Evolutionary conservation across 2,888 invertebrate species (phyloP), one percentile per base, ranked within the genome.

Genomic region (Lasioglossum leucozonium): DNA sequence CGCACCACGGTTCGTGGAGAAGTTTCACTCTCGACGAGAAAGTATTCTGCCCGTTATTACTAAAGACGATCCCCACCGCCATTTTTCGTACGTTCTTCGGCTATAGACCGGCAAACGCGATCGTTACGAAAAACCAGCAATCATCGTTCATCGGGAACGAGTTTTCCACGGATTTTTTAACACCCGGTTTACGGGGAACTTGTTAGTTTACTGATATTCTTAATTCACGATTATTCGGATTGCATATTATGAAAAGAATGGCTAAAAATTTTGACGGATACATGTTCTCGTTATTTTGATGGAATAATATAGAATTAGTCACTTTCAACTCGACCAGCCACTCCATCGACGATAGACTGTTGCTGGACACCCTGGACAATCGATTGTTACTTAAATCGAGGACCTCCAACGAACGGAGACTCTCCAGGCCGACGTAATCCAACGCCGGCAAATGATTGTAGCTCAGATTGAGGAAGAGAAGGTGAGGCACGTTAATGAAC

Each of bases 311-410:
- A 22, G 22, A 51, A 51, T n/a, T 51, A 51, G 22, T 51, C 8
- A 96, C 96, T 96, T 97, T 97, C 8, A 98, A 95, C 94, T 98
- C 98, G 0, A 98, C 98, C 78, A 98, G 95, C 97, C 98, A 98
- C 93, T 98, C 98, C 96, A 98, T 97, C 78, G 97, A 96, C 85
- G 97, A 96, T 89, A 98, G 96, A 87, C 96, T 96, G n/a, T 97
- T 96, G 81, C 95, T 95, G 47, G 95, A 95, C 58, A 98, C 96
- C 91, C 96, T 96, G 37, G 96, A 96, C 40, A 98, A 95, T 85
- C 96, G 96, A 93, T 99, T 99, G 90, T 97, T 96, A 93, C 98
- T 98, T 82, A 98, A 94, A 94, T 99, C 98, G 73, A 99, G 94
- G 10, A 98, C 97, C 95, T 98, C 98, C 77, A 99, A 95, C 26